These are phyloP conservation scores for Thomomys bottae DNA, from an alignment of 2,113 vertebrate species.

Conservation along the genomic window DNA sequence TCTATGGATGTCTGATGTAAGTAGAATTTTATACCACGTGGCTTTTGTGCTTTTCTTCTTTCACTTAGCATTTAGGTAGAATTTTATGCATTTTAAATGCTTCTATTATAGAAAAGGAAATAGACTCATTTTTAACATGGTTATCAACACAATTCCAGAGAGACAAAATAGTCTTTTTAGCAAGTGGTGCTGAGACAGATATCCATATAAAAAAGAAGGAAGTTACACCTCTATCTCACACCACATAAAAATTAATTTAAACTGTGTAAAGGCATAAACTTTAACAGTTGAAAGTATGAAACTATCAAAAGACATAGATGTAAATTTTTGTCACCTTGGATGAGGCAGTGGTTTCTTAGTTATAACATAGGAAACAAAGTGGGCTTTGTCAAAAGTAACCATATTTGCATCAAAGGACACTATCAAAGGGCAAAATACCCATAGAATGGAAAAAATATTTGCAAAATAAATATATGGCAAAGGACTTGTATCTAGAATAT, in stretches of 20 bases:
- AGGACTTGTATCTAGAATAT: not conserved
- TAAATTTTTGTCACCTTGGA: constrained; percentile 1
- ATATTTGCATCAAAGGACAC: not conserved
- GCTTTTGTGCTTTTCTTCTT: not conserved
- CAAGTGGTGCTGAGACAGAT: not conserved
- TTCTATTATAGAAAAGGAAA: constrained; percentile 26
- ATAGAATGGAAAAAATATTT: not conserved
- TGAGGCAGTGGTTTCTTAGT: not conserved
- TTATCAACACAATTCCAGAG: constrained; percentile 24
- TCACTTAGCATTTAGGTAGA: not conserved
- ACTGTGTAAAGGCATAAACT: not conserved
- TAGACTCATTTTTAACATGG: not conserved
- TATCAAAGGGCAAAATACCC: not conserved
- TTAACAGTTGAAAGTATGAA: constrained; percentile 30
- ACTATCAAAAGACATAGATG: not conserved
- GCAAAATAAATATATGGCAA: not conserved
- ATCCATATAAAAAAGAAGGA: constrained; percentile 3
- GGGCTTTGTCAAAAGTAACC: not conserved
- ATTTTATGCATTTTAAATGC: constrained; percentile 16
- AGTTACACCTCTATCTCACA: not conserved
- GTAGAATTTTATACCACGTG: not conserved
- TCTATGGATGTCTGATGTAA: not conserved
- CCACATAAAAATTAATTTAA: not conserved
- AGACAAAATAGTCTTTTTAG: constrained; percentile 7
- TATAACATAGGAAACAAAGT: constrained; percentile 10